Percentiles rank a stretch among this genome's conserved stretches.
Evolutionary conservation across 2,797 vertebrate species (phyloP).

Genomic region (Pseudochirops cupreus): DNA sequence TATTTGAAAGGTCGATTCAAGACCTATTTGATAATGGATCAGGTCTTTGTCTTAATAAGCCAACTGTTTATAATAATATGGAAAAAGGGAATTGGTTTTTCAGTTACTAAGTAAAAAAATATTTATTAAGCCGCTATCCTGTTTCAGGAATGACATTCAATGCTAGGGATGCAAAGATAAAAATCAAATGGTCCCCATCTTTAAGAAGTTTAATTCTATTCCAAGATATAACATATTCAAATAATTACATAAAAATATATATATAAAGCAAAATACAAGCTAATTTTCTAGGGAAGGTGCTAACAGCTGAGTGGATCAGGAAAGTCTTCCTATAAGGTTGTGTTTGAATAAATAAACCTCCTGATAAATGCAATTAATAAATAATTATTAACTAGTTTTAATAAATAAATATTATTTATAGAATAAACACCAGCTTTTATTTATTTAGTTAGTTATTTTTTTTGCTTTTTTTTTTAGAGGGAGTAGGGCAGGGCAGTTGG

Average conservation of each 20-base stretch:
- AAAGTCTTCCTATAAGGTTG: neutral
- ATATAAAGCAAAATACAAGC: neutral
- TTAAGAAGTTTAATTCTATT: too few species aligned
- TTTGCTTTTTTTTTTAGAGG: too few species aligned
- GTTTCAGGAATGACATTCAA: neutral
- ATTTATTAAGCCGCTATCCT: neutral
- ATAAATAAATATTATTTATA: constrained; percentile 1
- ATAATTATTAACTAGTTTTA: neutral
- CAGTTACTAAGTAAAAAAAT: neutral
- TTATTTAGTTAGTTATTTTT: too few species aligned
- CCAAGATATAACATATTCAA: neutral
- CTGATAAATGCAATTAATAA: neutral
- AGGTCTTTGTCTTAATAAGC: neutral
- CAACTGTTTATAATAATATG: neutral
- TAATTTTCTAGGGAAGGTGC: neutral
- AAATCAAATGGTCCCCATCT: neutral
- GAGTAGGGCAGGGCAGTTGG: too few species aligned
- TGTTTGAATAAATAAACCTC: too few species aligned
- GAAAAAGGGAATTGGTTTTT: neutral
- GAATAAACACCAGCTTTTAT: neutral
- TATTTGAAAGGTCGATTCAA: neutral
- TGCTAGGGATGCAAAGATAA: neutral
- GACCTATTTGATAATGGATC: neutral
- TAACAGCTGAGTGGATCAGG: neutral
- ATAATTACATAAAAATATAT: neutral